Evolutionary conservation across 2,113 vertebrate species (phyloP), one percentile per base, ranked within the genome.

Genomic region (Centropristis striata): DNA sequence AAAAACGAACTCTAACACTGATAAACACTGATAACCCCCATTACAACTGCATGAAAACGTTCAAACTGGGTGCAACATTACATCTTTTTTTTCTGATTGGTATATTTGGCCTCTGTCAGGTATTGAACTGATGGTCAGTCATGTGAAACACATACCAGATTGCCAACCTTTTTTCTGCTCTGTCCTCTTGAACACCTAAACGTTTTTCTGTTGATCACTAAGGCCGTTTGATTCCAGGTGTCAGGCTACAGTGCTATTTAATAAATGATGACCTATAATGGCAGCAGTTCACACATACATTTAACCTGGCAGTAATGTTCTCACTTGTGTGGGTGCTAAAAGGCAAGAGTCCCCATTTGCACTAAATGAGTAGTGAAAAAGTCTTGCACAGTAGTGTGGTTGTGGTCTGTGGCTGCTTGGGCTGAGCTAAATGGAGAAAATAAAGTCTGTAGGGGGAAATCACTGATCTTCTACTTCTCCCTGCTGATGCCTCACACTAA

Each of bases 231-330:
- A 81, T 68, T 55, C 2, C 25, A 66, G 50, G 71, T 71, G 60
- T 32, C 32, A 32, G 32, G 21, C 15, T 74, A 37, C 75, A 50
- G 59, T 20, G 6, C 55, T 42, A 49, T 84, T 87, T 87, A 79
- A 79, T 83, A 88, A 91, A 80, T 73, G 5, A 78, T 88, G 58
- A 75, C 74, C 53, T 51, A 28, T 72, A 86, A 83, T 86, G 73
- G 63, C 27, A 18, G 71, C 5, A 44, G 60, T 65, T 89, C 55
- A 76, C 49, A 66, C 80, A 61, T 70, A 21, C 50, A 72, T 75
- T 78, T 60, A 72, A 85, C n/a, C 77, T 70, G 55, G 78, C 71
- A 71, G 60, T 50, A 59, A 64, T 61, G 64, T 23, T 84, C 64
- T 71, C 76, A 68, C 61, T 55, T 81, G 49, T 70, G 27, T 73